phyloP scores from a whole-genome alignment of 30 jellyfish, hydroid and myxozoan species.

The Haliclystus octoradiatus region DNA sequence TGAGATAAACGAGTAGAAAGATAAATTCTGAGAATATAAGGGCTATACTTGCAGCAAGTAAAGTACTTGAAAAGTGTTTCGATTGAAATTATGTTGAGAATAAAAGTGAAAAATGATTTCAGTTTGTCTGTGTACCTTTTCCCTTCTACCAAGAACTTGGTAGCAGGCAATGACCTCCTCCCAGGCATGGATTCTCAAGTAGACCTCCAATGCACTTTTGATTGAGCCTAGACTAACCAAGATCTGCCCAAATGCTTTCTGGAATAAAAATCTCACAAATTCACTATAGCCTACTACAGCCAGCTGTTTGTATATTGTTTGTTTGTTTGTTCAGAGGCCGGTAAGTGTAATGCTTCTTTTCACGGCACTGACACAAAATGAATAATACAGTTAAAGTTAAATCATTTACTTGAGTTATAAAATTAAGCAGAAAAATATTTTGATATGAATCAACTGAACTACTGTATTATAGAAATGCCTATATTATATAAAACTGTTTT shows the following conservation, averaged over 20 bases:
- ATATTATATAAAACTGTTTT: no score
- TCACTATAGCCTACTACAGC: background rate
- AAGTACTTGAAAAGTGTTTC: background rate
- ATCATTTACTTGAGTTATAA: no score
- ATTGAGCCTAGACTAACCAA: conserved; percentile 72
- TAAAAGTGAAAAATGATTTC: background rate
- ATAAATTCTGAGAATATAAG: background rate
- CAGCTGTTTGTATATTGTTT: background rate
- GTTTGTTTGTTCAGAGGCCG: no score
- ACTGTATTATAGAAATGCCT: no score
- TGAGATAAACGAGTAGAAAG: background rate
- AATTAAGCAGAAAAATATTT: no score
- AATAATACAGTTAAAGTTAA: no score
- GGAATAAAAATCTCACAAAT: background rate
- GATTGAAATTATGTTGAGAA: background rate
- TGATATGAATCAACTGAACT: no score
- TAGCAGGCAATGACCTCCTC: conserved; percentile 82
- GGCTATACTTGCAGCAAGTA: background rate
- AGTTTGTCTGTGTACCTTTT: conserved; percentile 35
- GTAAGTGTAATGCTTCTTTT: no score
- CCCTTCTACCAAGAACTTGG: conserved; percentile 72
- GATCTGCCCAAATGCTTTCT: conserved; percentile 65
- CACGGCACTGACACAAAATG: no score
- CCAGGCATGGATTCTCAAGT: conserved; percentile 75
- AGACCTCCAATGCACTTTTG: conserved; percentile 81